Evolutionary conservation across 2,888 invertebrate species (phyloP), one percentile per base, ranked within the genome.

Genomic region (Odontothrips loti): DNA sequence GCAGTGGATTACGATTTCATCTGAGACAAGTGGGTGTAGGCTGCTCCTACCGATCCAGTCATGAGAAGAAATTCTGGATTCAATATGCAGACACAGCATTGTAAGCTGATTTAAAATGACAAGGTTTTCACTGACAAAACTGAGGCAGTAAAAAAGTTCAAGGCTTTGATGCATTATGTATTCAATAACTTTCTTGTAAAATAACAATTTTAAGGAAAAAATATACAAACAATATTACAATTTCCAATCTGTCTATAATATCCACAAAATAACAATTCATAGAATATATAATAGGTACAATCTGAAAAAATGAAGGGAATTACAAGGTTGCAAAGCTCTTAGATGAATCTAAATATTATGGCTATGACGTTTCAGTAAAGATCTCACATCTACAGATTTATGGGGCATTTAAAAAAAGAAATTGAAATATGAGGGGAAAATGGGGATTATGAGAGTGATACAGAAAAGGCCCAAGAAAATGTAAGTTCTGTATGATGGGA

Each of bases 241-340:
- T n/a, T 15, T n/a, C 58, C n/a, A 20, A n/a, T 58, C 17, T 58
- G 20, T 20, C n/a, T 58, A n/a, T n/a, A 58, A 58, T 58, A 58
- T 58, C 1, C 58, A 58, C 58, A 58, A 58, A 58, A 58, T 58
- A 58, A 58, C 58, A 58, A 15, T 58, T 58, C 12, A 58, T 58
- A 58, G 58, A 58, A 58, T 58, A 58, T 58, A 58, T 58, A 58
- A n/a, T 58, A 58, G 58, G 58, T 58, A 58, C 58, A 58, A 58
- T 58, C 17, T 58, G 20, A 58, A 58, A 58, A 58, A 17, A 6
- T 2, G 34, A 43, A 43, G 34, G 34, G 20, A 58, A 8, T 20
- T 17, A 17, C 17, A 58, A 58, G n/a, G 58, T 17, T 58, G 58
- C 58, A 17, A 43, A 58, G 17, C 58, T 58, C 58, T 58, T 58